A percentile compares a stretch with the other conserved stretches of the same genome.
phyloP scores from a whole-genome alignment of 2,888 invertebrate species.

The Invenusta paracnida region DNA sequence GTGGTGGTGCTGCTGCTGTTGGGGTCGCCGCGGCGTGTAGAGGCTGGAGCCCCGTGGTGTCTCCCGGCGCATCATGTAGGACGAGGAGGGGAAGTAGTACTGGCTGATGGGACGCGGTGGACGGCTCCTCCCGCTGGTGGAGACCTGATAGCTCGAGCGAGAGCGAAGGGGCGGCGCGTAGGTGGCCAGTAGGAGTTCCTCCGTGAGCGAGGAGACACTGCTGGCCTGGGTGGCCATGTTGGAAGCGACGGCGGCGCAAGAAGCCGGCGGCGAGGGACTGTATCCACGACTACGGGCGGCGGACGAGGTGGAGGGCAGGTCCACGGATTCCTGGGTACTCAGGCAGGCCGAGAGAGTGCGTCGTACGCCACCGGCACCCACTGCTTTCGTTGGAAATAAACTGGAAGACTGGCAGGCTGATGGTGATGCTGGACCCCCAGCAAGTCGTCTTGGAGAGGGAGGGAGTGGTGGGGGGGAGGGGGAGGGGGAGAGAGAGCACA shows the following conservation, averaged over 20 bases:
- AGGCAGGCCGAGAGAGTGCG: background rate
- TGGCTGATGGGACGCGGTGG: background rate
- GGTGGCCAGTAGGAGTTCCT: background rate
- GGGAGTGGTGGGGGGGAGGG: background rate
- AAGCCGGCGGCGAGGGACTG: background rate
- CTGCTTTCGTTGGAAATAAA: background rate
- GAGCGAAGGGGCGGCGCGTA: background rate
- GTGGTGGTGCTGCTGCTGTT: background rate
- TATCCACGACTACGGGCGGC: background rate
- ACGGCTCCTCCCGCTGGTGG: background rate
- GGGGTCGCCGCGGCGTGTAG: background rate
- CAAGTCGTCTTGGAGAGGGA: no score
- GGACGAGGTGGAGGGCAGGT: background rate
- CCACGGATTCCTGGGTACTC: background rate
- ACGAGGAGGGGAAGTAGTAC: slow-evolving; percentile 10
- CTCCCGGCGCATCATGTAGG: background rate
- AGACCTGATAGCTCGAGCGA: background rate
- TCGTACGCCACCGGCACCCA: background rate
- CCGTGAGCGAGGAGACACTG: background rate
- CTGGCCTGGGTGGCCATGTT: no score
- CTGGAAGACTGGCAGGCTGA: background rate
- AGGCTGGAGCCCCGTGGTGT: background rate
- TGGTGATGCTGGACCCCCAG: no score
- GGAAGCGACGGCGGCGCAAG: no score
- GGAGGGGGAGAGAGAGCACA: background rate